phyloP scores from a whole-genome alignment of 2,797 vertebrate genomes.

The Chiroxiphia lanceolata region DNA sequence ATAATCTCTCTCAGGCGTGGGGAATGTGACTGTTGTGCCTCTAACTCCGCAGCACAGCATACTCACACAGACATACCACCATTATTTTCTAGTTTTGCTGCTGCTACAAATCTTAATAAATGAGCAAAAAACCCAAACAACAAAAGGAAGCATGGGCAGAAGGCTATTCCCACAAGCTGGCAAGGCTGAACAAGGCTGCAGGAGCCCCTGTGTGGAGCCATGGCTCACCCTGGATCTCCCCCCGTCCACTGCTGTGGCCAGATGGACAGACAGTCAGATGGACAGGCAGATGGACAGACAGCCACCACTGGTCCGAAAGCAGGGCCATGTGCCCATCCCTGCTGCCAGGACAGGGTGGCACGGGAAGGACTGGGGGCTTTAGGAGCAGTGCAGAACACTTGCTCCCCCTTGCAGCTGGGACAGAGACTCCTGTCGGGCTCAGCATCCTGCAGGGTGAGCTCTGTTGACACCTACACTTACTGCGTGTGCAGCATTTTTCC shows the following conservation, averaged over 20 bases:
- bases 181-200: fast-evolving
- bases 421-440: background rate
- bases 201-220: fast-evolving
- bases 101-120: background rate
- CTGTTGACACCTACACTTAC: fast-evolving
- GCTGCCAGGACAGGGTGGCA: background rate
- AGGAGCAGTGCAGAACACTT: background rate
- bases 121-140: background rate
- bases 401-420: background rate
- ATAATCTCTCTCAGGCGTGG: conserved; percentile 31
- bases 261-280: background rate
- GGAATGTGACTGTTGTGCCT: conserved; percentile 28
- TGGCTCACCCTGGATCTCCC: background rate
- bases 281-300: background rate
- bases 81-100: background rate
- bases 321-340: background rate
- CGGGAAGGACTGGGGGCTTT: background rate
- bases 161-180: no score
- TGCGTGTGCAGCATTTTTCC: background rate
- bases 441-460: background rate
- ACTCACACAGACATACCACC: background rate
- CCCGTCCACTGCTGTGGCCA: fast-evolving
- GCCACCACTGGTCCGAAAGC: background rate
- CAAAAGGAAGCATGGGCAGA: background rate
- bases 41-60: background rate